These are phyloP conservation scores for Coenobita brevimanus DNA, from an alignment of 1,140 invertebrate genomes.

Conservation along the genomic window DNA sequence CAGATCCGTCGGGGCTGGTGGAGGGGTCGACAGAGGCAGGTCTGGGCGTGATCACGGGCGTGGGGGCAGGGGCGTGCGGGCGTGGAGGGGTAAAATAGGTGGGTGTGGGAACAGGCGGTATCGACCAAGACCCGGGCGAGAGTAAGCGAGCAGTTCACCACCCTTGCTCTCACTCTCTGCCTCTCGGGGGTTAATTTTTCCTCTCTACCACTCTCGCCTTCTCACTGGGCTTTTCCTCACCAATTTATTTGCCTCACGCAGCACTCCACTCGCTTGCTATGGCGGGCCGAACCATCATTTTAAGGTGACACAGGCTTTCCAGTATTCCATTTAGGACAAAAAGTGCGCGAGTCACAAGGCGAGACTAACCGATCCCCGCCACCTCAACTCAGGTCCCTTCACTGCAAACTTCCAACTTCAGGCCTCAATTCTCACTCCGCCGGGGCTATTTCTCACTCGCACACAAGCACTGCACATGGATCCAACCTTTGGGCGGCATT, in stretches of 20 bases:
- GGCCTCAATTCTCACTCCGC: slow-evolving; percentile 34
- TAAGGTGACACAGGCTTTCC: slow-evolving; percentile 34
- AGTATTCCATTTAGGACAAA: slow-evolving; percentile 42
- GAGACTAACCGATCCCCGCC: slow-evolving; percentile 56
- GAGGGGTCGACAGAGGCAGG: slow-evolving; percentile 16
- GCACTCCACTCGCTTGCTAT: slow-evolving; percentile 9
- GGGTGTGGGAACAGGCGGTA: slow-evolving; percentile 59
- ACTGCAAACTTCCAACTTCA: slow-evolving; percentile 40
- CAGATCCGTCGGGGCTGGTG: slow-evolving; percentile 52
- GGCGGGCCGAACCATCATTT: slow-evolving; percentile 12
- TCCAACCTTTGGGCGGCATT: slow-evolving; percentile 55
- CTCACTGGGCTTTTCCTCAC: slow-evolving; percentile 19
- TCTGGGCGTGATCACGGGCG: slow-evolving; percentile 47
- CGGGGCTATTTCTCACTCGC: slow-evolving; percentile 52
- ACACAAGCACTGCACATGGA: slow-evolving; percentile 57
- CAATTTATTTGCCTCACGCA: neutral
- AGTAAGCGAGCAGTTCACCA: slow-evolving; percentile 53
- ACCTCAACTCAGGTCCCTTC: slow-evolving; percentile 33
- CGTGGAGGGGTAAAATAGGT: slow-evolving; percentile 60
- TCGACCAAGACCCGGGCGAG: slow-evolving; percentile 62
- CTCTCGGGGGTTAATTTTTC: neutral
- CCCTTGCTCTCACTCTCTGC: slow-evolving; percentile 24
- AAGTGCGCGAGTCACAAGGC: slow-evolving; percentile 57
- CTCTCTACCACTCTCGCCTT: slow-evolving; percentile 11
- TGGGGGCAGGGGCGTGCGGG: slow-evolving; percentile 54